A percentile compares a stretch with the other conserved stretches of the same genome.
Evolutionary conservation across 2,797 vertebrate species (phyloP).

Genomic region (Melanotaenia parkinsoni): DNA sequence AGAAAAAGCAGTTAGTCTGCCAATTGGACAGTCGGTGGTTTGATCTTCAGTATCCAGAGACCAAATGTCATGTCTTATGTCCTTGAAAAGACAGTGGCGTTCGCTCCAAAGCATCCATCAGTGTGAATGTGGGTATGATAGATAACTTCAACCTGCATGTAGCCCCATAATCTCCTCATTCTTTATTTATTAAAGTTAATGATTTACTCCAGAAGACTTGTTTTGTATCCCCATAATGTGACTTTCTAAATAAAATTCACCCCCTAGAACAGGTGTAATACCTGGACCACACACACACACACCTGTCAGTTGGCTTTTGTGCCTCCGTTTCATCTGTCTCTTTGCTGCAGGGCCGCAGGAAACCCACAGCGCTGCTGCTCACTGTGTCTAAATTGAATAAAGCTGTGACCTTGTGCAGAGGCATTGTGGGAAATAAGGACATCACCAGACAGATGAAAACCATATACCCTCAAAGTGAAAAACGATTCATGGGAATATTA

Average conservation of each 20-base stretch:
- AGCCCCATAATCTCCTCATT: too few relatives aligned
- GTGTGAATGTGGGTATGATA: background rate
- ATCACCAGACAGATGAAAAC: constrained; percentile 21
- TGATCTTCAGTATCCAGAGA: too few relatives aligned
- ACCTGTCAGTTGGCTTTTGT: constrained; percentile 13
- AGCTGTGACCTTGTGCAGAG: constrained; percentile 51
- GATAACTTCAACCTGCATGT: background rate
- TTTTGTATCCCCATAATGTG: background rate
- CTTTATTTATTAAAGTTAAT: constrained; percentile 7
- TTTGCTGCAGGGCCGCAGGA: constrained; percentile 30
- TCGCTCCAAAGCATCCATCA: too few relatives aligned
- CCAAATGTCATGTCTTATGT: too few relatives aligned
- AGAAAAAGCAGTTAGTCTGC: too few relatives aligned
- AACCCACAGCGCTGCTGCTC: constrained; percentile 29
- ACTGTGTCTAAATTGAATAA: constrained; percentile 30
- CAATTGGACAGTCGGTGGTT: too few relatives aligned
- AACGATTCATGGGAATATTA: constrained; percentile 5
- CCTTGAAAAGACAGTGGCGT: too few relatives aligned
- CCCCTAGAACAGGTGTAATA: background rate
- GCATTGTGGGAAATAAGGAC: constrained; percentile 45
- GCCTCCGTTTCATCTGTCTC: constrained; percentile 30
- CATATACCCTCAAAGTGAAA: constrained; percentile 15
- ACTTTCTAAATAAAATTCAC: background rate
- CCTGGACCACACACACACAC: constrained; percentile 12
- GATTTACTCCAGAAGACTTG: background rate